Evolutionary conservation across 2,888 invertebrate species (phyloP), one percentile per base, ranked within the genome.

Genomic region (Pseudococcus longispinus): DNA sequence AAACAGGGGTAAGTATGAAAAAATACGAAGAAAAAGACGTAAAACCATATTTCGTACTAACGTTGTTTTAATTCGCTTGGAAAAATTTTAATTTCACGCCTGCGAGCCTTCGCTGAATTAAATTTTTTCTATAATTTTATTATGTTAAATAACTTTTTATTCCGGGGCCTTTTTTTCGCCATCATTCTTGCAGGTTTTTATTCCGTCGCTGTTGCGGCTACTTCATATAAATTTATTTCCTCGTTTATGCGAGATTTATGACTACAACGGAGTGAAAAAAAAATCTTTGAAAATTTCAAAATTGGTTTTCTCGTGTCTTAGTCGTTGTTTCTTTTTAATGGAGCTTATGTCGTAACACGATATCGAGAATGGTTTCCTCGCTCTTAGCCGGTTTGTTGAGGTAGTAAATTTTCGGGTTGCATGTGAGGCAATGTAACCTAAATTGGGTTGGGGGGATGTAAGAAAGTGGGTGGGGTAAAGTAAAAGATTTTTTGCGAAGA

Each of bases 41-140:
- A 80, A 80, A 80, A 80, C 20, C 77, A 80, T 80, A 80, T 80
- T 80, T 80, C n/a, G 77, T 80, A 80, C 42, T 42, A 80, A 80
- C 77, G 77, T 80, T 80, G 37, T 80, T 80, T 80, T 80, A 80
- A 80, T 80, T 80, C 77, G 77, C 77, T 80, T 42, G 77, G 37
- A 80, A 80, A 80, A 80, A 80, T 80, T 80, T 80, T 80, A 80
- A 80, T 80, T 80, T 80, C 77, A 80, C 77, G 77, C 77, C 77
- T 80, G 77, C 77, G 77, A 80, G 77, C 77, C 77, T 80, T 42
- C 77, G 77, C 42, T 80, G 77, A 80, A 80, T 80, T 80, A 80
- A 80, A 80, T 80, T 80, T 80, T 80, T 80, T 80, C 42, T 80
- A 80, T 80, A 80, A 80, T 80, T 80, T 80, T 80, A 80, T 80